A percentile compares a stretch with the other conserved stretches of the same genome.
Conservation (phyloP, 2,113 vertebrate species). For the rabbit (Oryctolagus cuniculus) region DNA sequence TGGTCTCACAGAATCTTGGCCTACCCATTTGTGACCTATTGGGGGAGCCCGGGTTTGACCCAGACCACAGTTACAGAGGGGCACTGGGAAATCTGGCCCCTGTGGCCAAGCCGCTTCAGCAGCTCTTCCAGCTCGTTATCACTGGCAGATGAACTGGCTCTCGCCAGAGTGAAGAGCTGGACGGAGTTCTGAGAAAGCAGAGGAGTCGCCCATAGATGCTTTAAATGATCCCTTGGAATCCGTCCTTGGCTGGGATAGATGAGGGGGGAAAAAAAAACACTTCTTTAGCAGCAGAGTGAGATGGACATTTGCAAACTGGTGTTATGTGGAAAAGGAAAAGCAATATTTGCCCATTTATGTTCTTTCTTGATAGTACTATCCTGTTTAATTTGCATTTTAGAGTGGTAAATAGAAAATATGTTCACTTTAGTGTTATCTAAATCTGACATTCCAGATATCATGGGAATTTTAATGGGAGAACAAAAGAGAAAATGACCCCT, state of each 20-base stretch:
- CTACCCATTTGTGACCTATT: not conserved
- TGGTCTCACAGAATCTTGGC: not conserved
- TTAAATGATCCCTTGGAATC: constrained; percentile 5
- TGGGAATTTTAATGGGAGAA: not conserved
- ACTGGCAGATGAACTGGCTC: not conserved
- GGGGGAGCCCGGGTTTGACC: not conserved
- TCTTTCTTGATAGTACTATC: not conserved
- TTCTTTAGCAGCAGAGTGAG: not conserved
- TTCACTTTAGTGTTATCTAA: not conserved
- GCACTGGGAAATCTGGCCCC: not conserved
- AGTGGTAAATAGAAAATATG: not conserved
- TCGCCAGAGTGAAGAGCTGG: not conserved
- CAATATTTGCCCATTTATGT: not conserved
- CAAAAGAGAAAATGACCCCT: not conserved
- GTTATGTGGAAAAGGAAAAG: not conserved
- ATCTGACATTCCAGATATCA: not conserved
- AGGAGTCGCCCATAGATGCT: not conserved
- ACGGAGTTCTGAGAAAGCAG: not conserved
- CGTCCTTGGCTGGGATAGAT: not conserved
- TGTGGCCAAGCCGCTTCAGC: not conserved
- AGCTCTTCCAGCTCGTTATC: not conserved
- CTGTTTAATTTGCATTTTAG: not conserved
- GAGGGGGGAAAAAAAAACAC: not conserved
- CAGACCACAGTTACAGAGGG: not conserved
- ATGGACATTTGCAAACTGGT: not conserved